These are phyloP conservation scores for Octodonta nipae DNA, from an alignment of 2,888 invertebrate genomes.

Conservation along the genomic window DNA sequence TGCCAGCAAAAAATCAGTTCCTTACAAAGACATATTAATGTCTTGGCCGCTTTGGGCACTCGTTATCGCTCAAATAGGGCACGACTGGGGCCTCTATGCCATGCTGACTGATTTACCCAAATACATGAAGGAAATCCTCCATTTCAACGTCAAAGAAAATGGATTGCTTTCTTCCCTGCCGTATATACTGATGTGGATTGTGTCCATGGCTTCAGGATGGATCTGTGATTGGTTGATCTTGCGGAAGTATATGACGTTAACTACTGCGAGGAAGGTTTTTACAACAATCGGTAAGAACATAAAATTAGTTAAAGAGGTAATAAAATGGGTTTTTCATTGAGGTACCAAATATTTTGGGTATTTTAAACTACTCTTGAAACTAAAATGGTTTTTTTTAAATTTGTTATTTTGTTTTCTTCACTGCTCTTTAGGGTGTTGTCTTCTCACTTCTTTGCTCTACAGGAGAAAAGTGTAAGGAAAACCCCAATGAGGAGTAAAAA, in stretches of 20 bases:
- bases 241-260: constrained; percentile 40
- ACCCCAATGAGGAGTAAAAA: too few species aligned
- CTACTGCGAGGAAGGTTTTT: constrained; percentile 48
- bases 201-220: constrained; percentile 47
- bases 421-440: too few species aligned
- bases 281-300: constrained; percentile 47
- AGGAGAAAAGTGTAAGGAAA: too few species aligned
- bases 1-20: constrained; percentile 37
- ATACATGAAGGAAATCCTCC: constrained; percentile 48
- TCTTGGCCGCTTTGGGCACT: constrained; percentile 61
- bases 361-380: too few species aligned
- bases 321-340: too few species aligned
- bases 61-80: constrained; percentile 59
- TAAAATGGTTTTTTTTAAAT: too few species aligned
- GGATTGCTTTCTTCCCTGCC: constrained; percentile 49
- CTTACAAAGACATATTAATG: constrained; percentile 57
- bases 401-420: too few species aligned
- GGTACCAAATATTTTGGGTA: too few species aligned
- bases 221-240: constrained; percentile 54
- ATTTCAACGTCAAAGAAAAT: constrained; percentile 49
- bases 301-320: not conserved
- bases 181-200: constrained; percentile 50
- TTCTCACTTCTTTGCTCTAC: too few species aligned
- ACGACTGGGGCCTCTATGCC: constrained; percentile 59
- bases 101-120: constrained; percentile 55